Conservation (phyloP, 2,797 vertebrate genomes). For the Australoheros facetus region DNA sequence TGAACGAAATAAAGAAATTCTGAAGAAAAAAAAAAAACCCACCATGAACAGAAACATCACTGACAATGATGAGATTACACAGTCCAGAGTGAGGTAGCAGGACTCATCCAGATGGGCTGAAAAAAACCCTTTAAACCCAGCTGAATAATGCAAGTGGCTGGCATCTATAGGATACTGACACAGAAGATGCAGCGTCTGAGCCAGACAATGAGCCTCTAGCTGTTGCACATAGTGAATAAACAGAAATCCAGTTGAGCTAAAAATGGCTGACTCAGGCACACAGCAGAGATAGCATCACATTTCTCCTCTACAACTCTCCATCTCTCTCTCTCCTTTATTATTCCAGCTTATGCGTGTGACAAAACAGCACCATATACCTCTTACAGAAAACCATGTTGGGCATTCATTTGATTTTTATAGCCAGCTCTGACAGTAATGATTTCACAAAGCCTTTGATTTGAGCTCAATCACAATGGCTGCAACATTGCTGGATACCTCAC, state of each 20-base stretch:
- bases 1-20: too few species aligned
- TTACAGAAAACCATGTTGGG: constrained; percentile 53
- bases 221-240: constrained; percentile 57
- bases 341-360: constrained; percentile 32
- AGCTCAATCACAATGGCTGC: constrained; percentile 62
- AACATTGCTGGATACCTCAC: constrained; percentile 51
- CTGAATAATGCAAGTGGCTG: constrained; percentile 47
- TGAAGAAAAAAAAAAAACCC: too few species aligned
- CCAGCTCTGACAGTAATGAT: constrained; percentile 67
- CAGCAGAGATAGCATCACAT: constrained; percentile 24
- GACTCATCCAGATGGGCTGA: constrained; percentile 41
- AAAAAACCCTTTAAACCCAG: constrained; percentile 28
- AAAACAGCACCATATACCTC: constrained; percentile 52
- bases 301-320: constrained; percentile 5
- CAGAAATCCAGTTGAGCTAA: constrained; percentile 53
- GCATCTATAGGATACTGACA: constrained; percentile 37
- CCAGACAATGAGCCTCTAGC: constrained; percentile 32
- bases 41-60: constrained; percentile 43
- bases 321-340: neutral
- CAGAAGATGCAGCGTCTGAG: constrained; percentile 30
- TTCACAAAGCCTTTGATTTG: constrained; percentile 71
- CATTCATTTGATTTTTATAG: constrained; percentile 60
- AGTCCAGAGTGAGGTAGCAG: constrained; percentile 41
- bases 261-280: constrained; percentile 74
- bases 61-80: constrained; percentile 56